These are phyloP conservation scores for Brachyistius frenatus DNA, from an alignment of 2,113 vertebrate genomes.

Conservation along the genomic window DNA sequence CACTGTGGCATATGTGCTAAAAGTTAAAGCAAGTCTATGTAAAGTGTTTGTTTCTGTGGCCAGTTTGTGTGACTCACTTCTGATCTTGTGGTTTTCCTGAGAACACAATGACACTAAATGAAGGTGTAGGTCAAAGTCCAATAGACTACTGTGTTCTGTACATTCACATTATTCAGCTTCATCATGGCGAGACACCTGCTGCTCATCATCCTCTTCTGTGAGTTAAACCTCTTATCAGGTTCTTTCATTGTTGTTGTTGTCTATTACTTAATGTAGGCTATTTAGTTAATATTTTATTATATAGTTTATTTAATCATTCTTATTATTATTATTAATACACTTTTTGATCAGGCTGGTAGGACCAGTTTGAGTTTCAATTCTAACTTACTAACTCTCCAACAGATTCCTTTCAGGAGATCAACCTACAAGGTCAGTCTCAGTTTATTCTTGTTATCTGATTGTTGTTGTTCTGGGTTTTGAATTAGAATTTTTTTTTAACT, in stretches of 20 bases:
- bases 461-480: not conserved
- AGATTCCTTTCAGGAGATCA: too few species aligned
- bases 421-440: too few species aligned
- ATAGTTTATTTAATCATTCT: too few species aligned
- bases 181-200: slow-evolving; percentile 1
- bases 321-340: too few species aligned
- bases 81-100: slow-evolving; percentile 24
- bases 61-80: not conserved
- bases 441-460: not conserved
- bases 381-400: too few species aligned
- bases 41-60: not conserved
- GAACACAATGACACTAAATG: not conserved
- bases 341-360: too few species aligned
- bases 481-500: too few species aligned
- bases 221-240: not conserved
- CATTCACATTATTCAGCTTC: not conserved
- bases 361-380: not conserved
- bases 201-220: slow-evolving; percentile 35
- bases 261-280: too few species aligned
- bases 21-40: too few species aligned
- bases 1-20: too few species aligned
- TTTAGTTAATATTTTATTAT: too few species aligned
- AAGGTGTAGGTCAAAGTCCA: too few species aligned
- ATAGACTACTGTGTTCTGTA: not conserved
- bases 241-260: not conserved